Conservation (phyloP, 2,888 invertebrate genomes). For the Molorchus minor region DNA sequence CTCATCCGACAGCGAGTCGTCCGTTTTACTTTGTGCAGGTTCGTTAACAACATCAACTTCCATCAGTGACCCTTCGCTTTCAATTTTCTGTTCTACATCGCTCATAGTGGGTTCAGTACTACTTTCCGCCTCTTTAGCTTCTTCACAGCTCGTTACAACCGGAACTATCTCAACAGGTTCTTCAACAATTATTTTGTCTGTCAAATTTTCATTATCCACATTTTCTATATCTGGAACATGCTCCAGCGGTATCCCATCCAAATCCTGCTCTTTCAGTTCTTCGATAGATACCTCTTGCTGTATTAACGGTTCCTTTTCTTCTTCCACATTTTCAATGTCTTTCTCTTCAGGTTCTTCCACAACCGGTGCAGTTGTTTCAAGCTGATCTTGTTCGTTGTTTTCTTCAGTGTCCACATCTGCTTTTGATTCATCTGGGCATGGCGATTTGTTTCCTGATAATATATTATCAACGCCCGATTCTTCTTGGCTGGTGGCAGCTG, state of each 20-base stretch:
- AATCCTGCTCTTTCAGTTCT: background rate
- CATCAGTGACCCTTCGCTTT: slow-evolving; percentile 40
- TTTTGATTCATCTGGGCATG: slow-evolving; percentile 31
- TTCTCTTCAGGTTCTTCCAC: too few species aligned
- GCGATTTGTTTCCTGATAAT: slow-evolving; percentile 41
- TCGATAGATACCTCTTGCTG: slow-evolving; percentile 13
- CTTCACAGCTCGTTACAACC: too few species aligned
- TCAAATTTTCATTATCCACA: background rate
- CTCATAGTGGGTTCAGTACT: background rate
- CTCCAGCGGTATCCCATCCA: slow-evolving; percentile 3
- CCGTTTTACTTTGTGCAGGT: slow-evolving; percentile 12
- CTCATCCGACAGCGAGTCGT: slow-evolving; percentile 23
- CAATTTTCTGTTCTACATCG: slow-evolving; percentile 7
- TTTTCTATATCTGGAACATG: slow-evolving; percentile 3
- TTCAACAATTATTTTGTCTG: background rate
- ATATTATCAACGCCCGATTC: slow-evolving; percentile 34
- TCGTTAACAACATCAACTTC: slow-evolving; percentile 35
- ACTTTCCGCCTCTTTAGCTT: background rate
- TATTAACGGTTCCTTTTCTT: background rate
- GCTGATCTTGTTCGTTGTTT: too few species aligned
- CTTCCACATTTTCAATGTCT: background rate
- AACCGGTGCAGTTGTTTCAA: too few species aligned
- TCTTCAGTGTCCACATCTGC: background rate
- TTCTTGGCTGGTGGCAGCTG: too few species aligned
- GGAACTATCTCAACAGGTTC: background rate